Evolutionary conservation across 2,888 invertebrate species (phyloP).

Genomic region (Drosophila lutescens): DNA sequence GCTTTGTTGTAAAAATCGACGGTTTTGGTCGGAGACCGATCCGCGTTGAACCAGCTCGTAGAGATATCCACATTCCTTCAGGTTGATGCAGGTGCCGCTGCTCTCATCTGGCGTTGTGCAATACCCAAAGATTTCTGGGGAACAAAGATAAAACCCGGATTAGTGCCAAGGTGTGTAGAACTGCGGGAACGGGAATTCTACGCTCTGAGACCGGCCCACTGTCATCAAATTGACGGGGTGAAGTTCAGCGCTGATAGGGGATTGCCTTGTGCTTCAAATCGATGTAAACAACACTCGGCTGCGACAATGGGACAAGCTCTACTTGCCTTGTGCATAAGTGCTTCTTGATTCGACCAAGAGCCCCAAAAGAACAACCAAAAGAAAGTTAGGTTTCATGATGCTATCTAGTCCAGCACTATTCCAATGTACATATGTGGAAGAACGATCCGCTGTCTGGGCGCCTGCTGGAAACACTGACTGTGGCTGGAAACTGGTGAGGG

Average conservation of each 20-base stretch:
- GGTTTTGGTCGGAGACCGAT: conserved; percentile 48
- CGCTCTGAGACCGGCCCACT: conserved; percentile 4
- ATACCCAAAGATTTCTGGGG: conserved; percentile 65
- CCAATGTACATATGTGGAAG: conserved; percentile 1
- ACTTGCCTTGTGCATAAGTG: conserved; percentile 32
- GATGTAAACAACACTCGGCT: neutral
- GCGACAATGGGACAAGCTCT: neutral
- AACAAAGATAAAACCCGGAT: conserved; percentile 6
- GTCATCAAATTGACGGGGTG: conserved; percentile 37
- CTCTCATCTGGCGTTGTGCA: conserved; percentile 70
- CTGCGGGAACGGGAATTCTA: conserved; percentile 17
- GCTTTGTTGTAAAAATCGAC: conserved; percentile 85
- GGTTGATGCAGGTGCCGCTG: conserved; percentile 68
- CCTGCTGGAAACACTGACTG: conserved; percentile 57
- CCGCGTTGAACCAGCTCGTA: conserved; percentile 60
- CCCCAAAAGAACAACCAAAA: conserved; percentile 11
- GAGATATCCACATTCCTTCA: conserved; percentile 64
- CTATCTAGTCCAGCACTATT: neutral
- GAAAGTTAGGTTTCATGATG: conserved; percentile 21
- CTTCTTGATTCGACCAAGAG: conserved; percentile 4
- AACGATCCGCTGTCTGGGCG: conserved; percentile 14
- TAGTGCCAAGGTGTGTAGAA: neutral
- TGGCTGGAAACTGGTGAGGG: conserved; percentile 36
- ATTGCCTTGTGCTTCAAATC: conserved; percentile 13
- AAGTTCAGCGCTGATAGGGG: conserved; percentile 69